A percentile compares a stretch with the other conserved stretches of the same genome.
Conservation (phyloP, 2,797 vertebrate genomes). For the Anas bernieri region DNA sequence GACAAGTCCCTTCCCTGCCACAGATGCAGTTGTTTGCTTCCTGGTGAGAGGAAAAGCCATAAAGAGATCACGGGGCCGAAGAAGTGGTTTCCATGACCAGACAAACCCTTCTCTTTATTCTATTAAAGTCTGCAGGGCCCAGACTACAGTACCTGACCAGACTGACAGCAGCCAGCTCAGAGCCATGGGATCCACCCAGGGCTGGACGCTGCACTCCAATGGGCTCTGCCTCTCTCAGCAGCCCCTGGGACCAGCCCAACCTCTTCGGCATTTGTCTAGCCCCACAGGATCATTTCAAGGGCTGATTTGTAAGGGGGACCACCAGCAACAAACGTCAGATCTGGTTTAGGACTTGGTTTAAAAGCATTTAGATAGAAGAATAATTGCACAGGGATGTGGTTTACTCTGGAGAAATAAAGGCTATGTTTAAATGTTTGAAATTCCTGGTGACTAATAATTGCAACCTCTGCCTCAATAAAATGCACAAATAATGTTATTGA, state of each 20-base stretch:
- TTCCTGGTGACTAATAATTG: constrained; percentile 81
- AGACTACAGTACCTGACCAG: not conserved
- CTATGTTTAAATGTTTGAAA: constrained; percentile 79
- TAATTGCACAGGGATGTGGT: constrained; percentile 79
- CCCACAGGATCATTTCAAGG: not conserved
- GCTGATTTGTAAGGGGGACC: constrained; percentile 55
- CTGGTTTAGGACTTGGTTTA: constrained; percentile 67
- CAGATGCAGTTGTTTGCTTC: constrained; percentile 24
- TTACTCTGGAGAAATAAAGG: constrained; percentile 74
- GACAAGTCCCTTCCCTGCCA: not conserved
- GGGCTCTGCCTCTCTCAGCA: not conserved
- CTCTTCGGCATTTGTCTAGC: not conserved
- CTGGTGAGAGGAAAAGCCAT: not conserved
- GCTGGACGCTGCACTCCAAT: not conserved
- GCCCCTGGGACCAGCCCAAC: not conserved
- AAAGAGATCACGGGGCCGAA: constrained; percentile 31
- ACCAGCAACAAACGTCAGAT: constrained; percentile 72
- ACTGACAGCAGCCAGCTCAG: not conserved
- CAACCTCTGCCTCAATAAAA: constrained; percentile 80
- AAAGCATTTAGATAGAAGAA: constrained; percentile 80
- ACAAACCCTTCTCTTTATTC: constrained; percentile 34
- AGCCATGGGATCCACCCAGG: not conserved
- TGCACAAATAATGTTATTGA: constrained; percentile 76
- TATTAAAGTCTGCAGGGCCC: constrained; percentile 9
- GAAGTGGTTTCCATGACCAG: not conserved